A percentile compares a stretch with the other conserved stretches of the same genome.
Evolutionary conservation across 2,113 vertebrate genomes (phyloP).

Genomic region (Mormyrus lacerda): DNA sequence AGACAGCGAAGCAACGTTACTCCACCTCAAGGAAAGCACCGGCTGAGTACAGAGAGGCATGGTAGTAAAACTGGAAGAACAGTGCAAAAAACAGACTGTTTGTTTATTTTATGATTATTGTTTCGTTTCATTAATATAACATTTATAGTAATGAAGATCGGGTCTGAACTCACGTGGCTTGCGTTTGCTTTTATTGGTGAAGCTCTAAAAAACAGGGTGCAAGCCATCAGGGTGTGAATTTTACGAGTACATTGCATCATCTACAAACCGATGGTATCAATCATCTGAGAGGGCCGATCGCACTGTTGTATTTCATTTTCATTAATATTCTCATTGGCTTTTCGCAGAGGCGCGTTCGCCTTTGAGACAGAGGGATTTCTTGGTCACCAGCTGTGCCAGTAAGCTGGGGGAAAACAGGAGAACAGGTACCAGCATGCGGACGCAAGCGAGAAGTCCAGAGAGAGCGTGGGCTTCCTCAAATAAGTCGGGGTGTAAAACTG

Average conservation of each 20-base stretch:
- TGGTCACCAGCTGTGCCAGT: conserved; percentile 19
- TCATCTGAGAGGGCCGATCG: neutral
- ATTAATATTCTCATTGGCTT: conserved; percentile 25
- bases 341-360: neutral
- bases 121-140: neutral
- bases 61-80: neutral
- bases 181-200: neutral
- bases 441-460: neutral
- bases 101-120: too few species aligned
- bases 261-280: neutral
- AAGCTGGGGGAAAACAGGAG: neutral
- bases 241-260: neutral
- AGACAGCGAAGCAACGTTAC: conserved; percentile 13
- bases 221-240: neutral
- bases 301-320: conserved; percentile 7
- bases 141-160: neutral
- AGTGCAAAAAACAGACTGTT: conserved; percentile 16
- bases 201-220: neutral
- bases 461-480: neutral
- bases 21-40: neutral
- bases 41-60: neutral
- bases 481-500: neutral
- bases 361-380: neutral
- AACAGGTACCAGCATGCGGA: neutral
- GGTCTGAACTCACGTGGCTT: neutral